Evolutionary conservation across 2,888 invertebrate genomes (phyloP).

Genomic region (Parnassius apollo): DNA sequence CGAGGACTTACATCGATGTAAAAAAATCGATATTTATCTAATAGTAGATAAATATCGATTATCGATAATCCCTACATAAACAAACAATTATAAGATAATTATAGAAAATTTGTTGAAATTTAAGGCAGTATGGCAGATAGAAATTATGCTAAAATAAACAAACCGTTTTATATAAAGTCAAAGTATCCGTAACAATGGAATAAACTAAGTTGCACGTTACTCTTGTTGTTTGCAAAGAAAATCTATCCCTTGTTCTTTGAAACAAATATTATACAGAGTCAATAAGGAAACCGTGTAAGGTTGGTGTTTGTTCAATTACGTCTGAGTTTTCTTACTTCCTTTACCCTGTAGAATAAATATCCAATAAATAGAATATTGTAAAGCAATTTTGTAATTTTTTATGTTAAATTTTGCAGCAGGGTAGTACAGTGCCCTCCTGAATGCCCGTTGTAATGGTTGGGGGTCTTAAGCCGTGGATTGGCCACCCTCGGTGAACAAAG

Average conservation of each 20-base stretch:
- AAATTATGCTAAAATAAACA: constrained; percentile 11
- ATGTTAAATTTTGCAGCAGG: background rate
- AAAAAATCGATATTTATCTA: too few species aligned
- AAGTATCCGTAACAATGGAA: constrained; percentile 10
- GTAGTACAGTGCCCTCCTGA: too few species aligned
- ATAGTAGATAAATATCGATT: too few species aligned
- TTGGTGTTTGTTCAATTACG: constrained; percentile 3
- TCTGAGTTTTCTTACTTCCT: constrained; percentile 2
- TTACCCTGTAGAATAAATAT: too few species aligned
- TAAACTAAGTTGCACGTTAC: background rate
- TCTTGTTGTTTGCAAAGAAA: constrained; percentile 14
- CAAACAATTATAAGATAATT: background rate
- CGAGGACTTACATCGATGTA: too few species aligned
- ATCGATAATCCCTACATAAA: too few species aligned
- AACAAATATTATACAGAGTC: constrained; percentile 23
- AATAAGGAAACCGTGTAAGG: constrained; percentile 13
- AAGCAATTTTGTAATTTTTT: too few species aligned
- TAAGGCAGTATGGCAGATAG: background rate
- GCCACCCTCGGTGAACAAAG: too few species aligned
- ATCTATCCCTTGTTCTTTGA: constrained; percentile 8
- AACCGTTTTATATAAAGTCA: constrained; percentile 1
- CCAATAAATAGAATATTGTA: too few species aligned
- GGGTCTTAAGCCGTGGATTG: too few species aligned
- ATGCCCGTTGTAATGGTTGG: too few species aligned
- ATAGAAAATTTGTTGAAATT: background rate